Conservation (phyloP, 2,113 vertebrate genomes). For the Bubalus kerabau region DNA sequence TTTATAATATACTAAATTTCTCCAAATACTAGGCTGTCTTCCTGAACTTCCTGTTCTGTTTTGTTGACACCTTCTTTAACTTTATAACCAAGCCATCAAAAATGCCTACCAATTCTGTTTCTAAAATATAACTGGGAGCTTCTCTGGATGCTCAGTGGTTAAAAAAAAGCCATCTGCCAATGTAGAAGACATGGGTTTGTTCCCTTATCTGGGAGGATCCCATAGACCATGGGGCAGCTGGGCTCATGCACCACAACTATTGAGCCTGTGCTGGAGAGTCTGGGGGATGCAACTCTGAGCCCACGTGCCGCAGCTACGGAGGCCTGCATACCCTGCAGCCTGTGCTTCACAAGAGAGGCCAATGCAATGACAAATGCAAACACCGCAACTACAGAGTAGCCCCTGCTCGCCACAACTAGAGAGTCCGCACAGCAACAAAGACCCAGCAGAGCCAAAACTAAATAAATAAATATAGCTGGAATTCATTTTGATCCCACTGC, state of each 20-base stretch:
- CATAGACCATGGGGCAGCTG: not conserved
- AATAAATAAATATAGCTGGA: not conserved
- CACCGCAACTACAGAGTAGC: not conserved
- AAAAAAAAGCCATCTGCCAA: not conserved
- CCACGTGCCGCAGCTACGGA: accelerated
- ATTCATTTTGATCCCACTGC: not conserved
- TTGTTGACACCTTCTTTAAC: not conserved
- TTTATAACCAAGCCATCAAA: not conserved
- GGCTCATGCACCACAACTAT: not conserved
- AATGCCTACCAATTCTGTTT: not conserved
- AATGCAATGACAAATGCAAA: not conserved
- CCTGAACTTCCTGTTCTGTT: not conserved
- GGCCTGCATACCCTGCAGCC: not conserved
- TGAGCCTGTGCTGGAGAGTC: not conserved
- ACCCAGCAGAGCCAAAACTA: not conserved
- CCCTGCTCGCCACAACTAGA: not conserved
- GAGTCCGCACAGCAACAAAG: not conserved
- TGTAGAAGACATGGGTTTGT: not conserved
- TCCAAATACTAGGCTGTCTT: not conserved
- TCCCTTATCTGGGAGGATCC: not conserved
- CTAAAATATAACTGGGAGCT: not conserved
- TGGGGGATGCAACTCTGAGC: not conserved
- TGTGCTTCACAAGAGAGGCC: not conserved
- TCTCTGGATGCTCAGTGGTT: not conserved
- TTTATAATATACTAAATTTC: not conserved